Evolutionary conservation across 2,113 vertebrate species (phyloP), one percentile per base, ranked within the genome.

Genomic region (Aythya baeri): DNA sequence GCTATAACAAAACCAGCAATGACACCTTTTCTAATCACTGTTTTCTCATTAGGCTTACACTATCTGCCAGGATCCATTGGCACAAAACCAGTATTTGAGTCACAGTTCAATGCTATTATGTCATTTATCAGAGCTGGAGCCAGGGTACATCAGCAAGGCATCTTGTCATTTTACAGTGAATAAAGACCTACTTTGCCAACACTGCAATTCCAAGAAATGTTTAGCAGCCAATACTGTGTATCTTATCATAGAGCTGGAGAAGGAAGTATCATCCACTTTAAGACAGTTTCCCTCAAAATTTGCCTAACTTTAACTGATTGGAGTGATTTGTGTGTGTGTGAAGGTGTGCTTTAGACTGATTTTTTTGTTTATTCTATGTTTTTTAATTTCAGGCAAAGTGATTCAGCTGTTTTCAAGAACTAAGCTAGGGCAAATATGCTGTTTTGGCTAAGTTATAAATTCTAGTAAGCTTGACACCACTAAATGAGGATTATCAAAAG

Each of bases 121-220:
- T 86, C 63, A 86, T 57, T 89, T 89, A 7, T 55, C 89, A 80
- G 68, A 94, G 61, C 85, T 90, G 76, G 52, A 93, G 36, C 79
- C 93, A 83, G 89, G 76, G 23, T 67, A 34, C 29, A 83, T 83
- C 85, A 93, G 67, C 83, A 91, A 95, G 62, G 61, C 4, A 0
- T 75, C 86, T 72, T 84, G 27, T 81, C 13, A 25, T 78, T 88
- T 78, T 67, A 62, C 90, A 92, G 81, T 61, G 80, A 86, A 84
- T 76, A 62, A 87, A 82, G 78, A 57, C 14, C 34, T 61, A 68
- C 13, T 88, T 83, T 77, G 52, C 57, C 68, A 81, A 63, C 34
- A 46, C 2, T 90, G 22, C 31, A 71, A 61, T 57, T 65, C 58
- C 78, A 61, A 88, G 23, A 78, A 81, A 75, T 52, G 67, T 9